These are phyloP conservation scores for Riparia riparia DNA, from an alignment of 2,113 vertebrate genomes.

Conservation along the genomic window DNA sequence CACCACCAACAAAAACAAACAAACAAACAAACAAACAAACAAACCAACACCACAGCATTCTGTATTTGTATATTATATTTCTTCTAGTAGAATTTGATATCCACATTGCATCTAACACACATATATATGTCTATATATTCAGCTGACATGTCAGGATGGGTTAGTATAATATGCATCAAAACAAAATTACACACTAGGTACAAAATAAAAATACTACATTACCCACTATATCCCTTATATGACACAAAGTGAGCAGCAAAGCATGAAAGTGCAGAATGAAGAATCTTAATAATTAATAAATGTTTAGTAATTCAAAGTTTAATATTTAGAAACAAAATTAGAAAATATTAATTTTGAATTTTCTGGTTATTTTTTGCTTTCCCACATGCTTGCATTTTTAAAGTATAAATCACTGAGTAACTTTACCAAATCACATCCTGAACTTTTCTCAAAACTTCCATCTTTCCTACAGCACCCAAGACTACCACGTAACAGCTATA, in stretches of 20 bases:
- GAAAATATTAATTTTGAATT: background rate
- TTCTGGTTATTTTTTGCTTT: background rate
- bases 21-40: too few species aligned
- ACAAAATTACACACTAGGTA: background rate
- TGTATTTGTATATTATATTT: background rate
- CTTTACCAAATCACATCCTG: background rate
- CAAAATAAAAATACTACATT: background rate
- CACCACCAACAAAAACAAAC: too few species aligned
- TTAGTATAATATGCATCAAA: background rate
- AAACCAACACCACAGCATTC: background rate
- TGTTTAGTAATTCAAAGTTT: background rate
- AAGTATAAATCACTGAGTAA: background rate
- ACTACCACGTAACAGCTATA: background rate
- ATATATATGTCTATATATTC: background rate
- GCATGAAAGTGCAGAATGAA: background rate
- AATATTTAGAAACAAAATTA: background rate
- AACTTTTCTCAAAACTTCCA: background rate
- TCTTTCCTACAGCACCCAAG: background rate
- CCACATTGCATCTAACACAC: background rate
- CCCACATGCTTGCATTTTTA: background rate
- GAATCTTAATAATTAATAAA: background rate
- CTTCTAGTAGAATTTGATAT: background rate
- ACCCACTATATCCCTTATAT: background rate
- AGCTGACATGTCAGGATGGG: background rate
- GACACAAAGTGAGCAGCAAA: background rate